These are phyloP conservation scores for Dipus sagitta DNA, from an alignment of 2,797 vertebrate genomes.

Conservation along the genomic window DNA sequence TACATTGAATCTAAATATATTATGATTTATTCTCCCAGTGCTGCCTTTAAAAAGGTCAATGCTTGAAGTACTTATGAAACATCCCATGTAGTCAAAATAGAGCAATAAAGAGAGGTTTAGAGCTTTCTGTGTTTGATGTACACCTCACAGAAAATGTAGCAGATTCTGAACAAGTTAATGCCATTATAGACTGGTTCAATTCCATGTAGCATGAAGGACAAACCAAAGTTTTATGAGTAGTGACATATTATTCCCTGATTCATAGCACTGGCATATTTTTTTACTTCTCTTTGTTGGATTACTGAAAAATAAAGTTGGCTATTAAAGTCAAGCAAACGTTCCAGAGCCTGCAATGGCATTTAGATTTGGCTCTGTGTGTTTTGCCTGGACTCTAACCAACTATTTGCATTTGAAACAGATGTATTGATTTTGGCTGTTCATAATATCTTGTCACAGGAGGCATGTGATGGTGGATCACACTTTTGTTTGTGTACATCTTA, in stretches of 20 bases:
- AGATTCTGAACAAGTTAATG: neutral
- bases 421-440: slow-evolving; percentile 59
- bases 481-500: neutral
- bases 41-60: neutral
- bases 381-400: slow-evolving; percentile 50
- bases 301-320: slow-evolving; percentile 6
- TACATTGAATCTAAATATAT: neutral
- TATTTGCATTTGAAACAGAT: slow-evolving; percentile 74
- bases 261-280: neutral
- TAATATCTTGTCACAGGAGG: slow-evolving; percentile 14
- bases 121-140: neutral
- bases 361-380: slow-evolving; percentile 21
- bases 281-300: slow-evolving; percentile 37
- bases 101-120: neutral
- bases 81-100: neutral
- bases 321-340: slow-evolving; percentile 64
- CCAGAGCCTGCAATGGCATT: slow-evolving; percentile 18
- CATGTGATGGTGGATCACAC: neutral
- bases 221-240: neutral
- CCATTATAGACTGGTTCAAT: neutral
- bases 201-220: neutral
- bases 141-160: neutral
- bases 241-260: slow-evolving; percentile 17
- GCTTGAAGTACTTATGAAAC: neutral
- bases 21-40: neutral